phyloP scores from a whole-genome alignment of 2,888 invertebrate genomes.

The Acanthococcus lagerstroemiae region DNA sequence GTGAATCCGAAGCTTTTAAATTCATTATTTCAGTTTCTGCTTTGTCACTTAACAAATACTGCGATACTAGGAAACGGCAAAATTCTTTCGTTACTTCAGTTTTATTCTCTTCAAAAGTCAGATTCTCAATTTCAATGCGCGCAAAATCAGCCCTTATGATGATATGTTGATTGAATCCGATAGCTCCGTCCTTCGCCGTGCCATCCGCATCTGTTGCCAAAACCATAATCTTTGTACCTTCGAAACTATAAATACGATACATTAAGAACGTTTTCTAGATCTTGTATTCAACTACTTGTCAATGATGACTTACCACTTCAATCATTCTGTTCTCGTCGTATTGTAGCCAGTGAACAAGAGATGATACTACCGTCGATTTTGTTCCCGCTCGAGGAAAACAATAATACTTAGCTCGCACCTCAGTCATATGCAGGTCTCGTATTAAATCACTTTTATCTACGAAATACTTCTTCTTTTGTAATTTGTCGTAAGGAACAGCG shows the following conservation, averaged over 20 bases:
- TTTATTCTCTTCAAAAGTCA: neutral
- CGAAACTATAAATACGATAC: slow-evolving; percentile 1
- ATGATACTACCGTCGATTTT: neutral
- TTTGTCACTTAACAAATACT: neutral
- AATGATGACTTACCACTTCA: slow-evolving; percentile 1
- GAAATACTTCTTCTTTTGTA: neutral
- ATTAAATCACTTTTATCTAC: neutral
- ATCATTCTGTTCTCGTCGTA: slow-evolving; percentile 4
- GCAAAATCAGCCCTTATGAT: slow-evolving; percentile 4
- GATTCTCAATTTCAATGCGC: neutral
- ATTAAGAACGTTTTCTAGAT: neutral
- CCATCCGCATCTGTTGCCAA: neutral
- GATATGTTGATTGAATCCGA: neutral
- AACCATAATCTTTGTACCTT: neutral
- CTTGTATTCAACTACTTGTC: slow-evolving; percentile 2
- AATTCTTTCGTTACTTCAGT: slow-evolving; percentile 2
- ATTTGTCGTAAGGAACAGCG: neutral
- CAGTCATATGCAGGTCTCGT: neutral
- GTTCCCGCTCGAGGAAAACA: slow-evolving; percentile 8
- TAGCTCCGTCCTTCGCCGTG: neutral
- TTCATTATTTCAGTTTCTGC: neutral
- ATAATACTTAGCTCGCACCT: neutral
- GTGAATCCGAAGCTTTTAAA: neutral
- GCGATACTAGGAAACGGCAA: neutral
- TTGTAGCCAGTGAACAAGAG: neutral